Evolutionary conservation across 2,113 vertebrate species (phyloP), one percentile per base, ranked within the genome.

Genomic region (Ammodramus savannarum): DNA sequence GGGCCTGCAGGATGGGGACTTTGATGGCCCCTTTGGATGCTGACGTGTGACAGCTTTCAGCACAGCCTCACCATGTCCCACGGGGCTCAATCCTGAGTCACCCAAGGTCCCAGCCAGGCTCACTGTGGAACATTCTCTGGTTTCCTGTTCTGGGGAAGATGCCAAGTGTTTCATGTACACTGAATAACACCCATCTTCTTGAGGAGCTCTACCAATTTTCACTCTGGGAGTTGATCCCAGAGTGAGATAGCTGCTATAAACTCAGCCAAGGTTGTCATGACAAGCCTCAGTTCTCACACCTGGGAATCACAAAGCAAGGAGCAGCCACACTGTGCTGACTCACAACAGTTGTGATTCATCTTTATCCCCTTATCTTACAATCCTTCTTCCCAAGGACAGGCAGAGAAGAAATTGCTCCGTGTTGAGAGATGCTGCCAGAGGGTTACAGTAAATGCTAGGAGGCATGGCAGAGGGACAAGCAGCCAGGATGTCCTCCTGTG

Each of bases 11-110:
- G 31, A 16, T 39, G 18, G 48, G 14, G 11, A 44, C 13, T n/a
- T 66, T 4, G 11, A 21, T 22, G 32, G 29, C 34, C 79, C 8
- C 8, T 22, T 10, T 20, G 36, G 29, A 51, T 58, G 46, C 57
- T 9, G 7, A 31, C 52, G 17, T 0, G 0, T 12, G 66, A 82
- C 41, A 71, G 25, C 20, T 79, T 73, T 57, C 27, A 9, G 36
- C 6, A 21, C 32, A 49, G 17, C 16, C 20, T 68, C 63, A 13
- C 51, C 27, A 10, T 3, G 14, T 68, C 29, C 32, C 63, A 63
- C 0, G 0, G 68, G 22, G 5, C 39, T 86, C 25, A 68, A 11
- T 27, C n/a, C 13, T 0, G 0, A 84, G 52, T 26, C 27, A 48
- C 25, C n/a, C 2, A 1, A 46, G 21, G 22, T 83, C 27, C 34